A percentile compares a stretch with the other conserved stretches of the same genome.
Evolutionary conservation across 1,140 invertebrate genomes (phyloP).

Genomic region (Steinernema khuongi): DNA sequence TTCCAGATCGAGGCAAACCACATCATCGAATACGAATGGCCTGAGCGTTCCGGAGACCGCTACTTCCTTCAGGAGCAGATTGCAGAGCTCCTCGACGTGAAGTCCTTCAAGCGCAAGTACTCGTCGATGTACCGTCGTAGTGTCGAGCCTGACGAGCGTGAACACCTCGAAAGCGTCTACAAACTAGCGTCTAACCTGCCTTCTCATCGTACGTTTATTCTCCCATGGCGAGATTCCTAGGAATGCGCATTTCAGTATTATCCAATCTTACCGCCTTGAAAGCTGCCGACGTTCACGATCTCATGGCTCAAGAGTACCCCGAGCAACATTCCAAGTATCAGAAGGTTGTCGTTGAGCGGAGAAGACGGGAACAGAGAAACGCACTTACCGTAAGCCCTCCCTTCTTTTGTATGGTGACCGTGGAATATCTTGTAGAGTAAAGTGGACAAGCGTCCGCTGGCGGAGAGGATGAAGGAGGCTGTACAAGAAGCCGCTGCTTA

Average conservation of each 20-base stretch:
- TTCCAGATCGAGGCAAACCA: neutral
- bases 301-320: neutral
- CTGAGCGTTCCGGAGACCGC: neutral
- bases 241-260: neutral
- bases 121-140: neutral
- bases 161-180: neutral
- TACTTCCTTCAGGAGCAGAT: constrained; percentile 3
- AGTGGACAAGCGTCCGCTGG: neutral
- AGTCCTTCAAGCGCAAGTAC: constrained; percentile 9
- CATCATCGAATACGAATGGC: constrained; percentile 13
- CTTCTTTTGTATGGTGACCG: neutral
- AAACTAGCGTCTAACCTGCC: neutral
- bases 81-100: neutral
- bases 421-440: neutral
- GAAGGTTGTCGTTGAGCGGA: neutral
- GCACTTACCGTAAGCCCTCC: neutral
- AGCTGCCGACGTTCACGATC: neutral
- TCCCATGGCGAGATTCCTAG: neutral
- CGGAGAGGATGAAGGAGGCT: neutral
- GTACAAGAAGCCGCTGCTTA: neutral
- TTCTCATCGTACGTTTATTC: neutral
- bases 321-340: neutral
- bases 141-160: neutral
- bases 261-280: neutral
- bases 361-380: neutral